Conservation (phyloP, 1,140 invertebrate species). For the Drosophila nigrodunni region DNA sequence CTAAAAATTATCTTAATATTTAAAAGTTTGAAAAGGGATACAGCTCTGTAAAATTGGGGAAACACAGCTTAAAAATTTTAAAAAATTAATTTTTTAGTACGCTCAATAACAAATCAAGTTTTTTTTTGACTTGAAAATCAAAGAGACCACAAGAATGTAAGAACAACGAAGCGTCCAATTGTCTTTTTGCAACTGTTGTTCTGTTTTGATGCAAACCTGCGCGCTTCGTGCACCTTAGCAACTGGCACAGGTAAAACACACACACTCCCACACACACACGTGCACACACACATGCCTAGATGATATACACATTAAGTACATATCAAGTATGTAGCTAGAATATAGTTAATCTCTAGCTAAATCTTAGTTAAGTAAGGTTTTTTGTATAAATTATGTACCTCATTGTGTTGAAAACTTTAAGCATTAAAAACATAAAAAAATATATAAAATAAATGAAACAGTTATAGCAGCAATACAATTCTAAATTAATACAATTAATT, state of each 20-base stretch:
- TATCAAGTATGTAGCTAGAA: constrained; percentile 19
- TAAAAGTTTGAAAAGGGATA: too few species aligned
- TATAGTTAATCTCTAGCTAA: constrained; percentile 38
- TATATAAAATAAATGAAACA: constrained; percentile 31
- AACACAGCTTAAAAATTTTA: too few species aligned
- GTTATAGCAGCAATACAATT: constrained; percentile 69
- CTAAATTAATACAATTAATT: constrained; percentile 62
- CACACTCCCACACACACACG: not conserved
- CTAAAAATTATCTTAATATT: too few species aligned
- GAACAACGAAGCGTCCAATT: constrained; percentile 85
- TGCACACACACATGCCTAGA: not conserved
- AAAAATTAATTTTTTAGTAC: not conserved
- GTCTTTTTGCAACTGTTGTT: constrained; percentile 85
- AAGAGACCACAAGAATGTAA: constrained; percentile 84
- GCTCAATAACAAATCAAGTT: not conserved
- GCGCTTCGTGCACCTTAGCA: constrained; percentile 52
- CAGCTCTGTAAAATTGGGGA: too few species aligned
- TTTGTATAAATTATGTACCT: constrained; percentile 78
- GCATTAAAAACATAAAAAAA: constrained; percentile 33
- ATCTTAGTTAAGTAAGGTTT: constrained; percentile 30
- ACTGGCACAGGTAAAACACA: constrained; percentile 64
- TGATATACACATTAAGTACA: constrained; percentile 5
- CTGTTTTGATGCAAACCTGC: constrained; percentile 82
- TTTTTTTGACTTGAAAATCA: not conserved
- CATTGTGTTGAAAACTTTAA: constrained; percentile 72